These are phyloP conservation scores for Typhlichthys subterraneus DNA, from an alignment of 2,797 vertebrate genomes.

Conservation along the genomic window DNA sequence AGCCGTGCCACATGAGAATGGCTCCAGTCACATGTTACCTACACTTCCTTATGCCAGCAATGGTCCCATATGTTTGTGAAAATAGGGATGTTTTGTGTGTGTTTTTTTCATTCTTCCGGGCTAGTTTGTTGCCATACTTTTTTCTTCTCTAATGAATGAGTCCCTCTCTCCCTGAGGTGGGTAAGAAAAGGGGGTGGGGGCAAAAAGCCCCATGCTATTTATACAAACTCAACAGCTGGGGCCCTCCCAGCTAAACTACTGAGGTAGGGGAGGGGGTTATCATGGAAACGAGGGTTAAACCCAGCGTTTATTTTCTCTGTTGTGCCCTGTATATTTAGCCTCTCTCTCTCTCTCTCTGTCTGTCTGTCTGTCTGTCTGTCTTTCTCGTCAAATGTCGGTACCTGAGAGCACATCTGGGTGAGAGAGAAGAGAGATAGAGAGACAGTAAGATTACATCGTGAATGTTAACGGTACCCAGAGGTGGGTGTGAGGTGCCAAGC, in stretches of 20 bases:
- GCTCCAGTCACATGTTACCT: conserved; percentile 72
- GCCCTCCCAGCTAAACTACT: conserved; percentile 78
- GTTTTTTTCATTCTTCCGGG: conserved; percentile 69
- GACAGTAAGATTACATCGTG: too few species aligned
- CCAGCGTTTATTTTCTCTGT: conserved; percentile 66
- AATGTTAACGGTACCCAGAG: too few species aligned
- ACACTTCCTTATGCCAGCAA: conserved; percentile 68
- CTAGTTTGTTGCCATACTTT: conserved; percentile 76
- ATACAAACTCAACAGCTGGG: conserved; percentile 85
- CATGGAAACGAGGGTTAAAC: conserved; percentile 77
- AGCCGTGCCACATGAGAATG: conserved; percentile 68
- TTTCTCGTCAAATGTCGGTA: not conserved
- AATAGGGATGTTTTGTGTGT: conserved; percentile 77
- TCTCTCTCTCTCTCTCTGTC: conserved; percentile 17
- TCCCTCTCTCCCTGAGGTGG: conserved; percentile 68
- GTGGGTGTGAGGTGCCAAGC: conserved; percentile 16
- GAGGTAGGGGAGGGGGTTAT: conserved; percentile 59
- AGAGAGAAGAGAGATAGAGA: too few species aligned
- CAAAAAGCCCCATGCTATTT: conserved; percentile 80
- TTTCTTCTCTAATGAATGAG: conserved; percentile 67
- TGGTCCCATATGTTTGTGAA: conserved; percentile 83
- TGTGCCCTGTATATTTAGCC: conserved; percentile 37
- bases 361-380: not conserved
- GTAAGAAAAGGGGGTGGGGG: conserved; percentile 42
- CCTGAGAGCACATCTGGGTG: too few species aligned